Evolutionary conservation across 2,797 vertebrate species (phyloP).

Genomic region (Rhincodon typus): DNA sequence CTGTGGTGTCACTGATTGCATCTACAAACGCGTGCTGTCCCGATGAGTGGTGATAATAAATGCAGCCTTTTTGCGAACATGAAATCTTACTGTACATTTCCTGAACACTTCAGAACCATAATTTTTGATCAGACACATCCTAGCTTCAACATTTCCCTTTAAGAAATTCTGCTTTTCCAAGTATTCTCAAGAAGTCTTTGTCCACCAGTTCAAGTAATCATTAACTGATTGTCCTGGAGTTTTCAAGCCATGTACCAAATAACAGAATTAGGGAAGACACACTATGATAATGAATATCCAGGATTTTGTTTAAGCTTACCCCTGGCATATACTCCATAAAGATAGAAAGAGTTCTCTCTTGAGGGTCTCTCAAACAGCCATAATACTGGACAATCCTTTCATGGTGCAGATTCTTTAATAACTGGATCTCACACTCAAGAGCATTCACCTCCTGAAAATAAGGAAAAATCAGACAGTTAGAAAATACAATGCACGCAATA

Average conservation of each 20-base stretch:
- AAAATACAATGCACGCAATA: background rate
- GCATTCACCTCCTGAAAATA: constrained; percentile 84
- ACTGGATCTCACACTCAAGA: constrained; percentile 94
- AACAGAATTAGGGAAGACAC: background rate
- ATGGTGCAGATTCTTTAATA: constrained; percentile 90
- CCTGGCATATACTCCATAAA: constrained; percentile 99
- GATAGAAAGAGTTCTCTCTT: constrained; percentile 90
- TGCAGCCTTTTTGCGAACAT: no score
- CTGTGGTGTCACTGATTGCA: no score
- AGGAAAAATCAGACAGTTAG: background rate
- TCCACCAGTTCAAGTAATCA: background rate
- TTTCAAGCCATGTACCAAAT: background rate
- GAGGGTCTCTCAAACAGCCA: constrained; percentile 82
- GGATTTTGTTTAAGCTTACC: constrained; percentile 57
- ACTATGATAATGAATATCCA: background rate
- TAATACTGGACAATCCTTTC: constrained; percentile 98
- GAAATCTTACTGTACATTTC: background rate
- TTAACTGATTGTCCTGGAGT: background rate
- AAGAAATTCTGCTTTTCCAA: background rate
- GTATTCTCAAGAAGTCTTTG: background rate
- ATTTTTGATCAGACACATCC: background rate
- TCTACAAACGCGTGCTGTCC: no score
- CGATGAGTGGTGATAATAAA: no score
- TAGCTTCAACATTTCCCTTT: background rate
- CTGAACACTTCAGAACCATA: background rate